Evolutionary conservation across 2,797 vertebrate species (phyloP), one percentile per base, ranked within the genome.

Genomic region (Rhinoraja longicauda): DNA sequence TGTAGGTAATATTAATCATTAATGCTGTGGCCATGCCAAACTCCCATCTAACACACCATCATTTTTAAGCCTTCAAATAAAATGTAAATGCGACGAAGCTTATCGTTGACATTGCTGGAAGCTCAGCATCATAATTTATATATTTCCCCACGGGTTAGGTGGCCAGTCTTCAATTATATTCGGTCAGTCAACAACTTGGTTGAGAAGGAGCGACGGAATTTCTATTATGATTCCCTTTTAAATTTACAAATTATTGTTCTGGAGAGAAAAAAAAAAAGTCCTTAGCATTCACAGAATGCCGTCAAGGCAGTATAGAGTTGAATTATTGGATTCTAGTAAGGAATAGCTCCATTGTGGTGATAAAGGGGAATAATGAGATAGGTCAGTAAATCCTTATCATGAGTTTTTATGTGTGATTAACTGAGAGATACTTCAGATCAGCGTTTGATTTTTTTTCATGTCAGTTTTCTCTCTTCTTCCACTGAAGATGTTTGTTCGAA

Each of bases 321-420:
- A 88, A 88, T 88, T 88, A 88, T 88, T 88, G 45, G 64, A 17
- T 36, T 88, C 62, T 67, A 17, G 17, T 36, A 19, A 19, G n/a
- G 59, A 88, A 36, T 62, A 36, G 62, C 64, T 88, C 84, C 32
- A n/a, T 62, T 36, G n/a, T 12, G 62, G 59, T 88, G 62, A 88
- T 88, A 67, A 88, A 88, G 36, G 59, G n/a, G 32, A 19, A 88
- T 67, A 32, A 88, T 67, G 62, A 21, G 62, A 88, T 64, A 21
- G 84, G 84, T 88, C 84, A 67, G 59, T 88, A 88, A 88, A 88
- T 88, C 84, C 64, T 88, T 21, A 88, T 88, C 84, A 67, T 88
- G 84, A 19, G 62, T 88, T 88, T 88, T 36, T 88, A 67, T 8
- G n/a, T 88, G 84, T 88, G 62, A 88, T 36, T 88, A 88, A 88